Conservation (phyloP, 2,113 vertebrate genomes). For the Riparia riparia region DNA sequence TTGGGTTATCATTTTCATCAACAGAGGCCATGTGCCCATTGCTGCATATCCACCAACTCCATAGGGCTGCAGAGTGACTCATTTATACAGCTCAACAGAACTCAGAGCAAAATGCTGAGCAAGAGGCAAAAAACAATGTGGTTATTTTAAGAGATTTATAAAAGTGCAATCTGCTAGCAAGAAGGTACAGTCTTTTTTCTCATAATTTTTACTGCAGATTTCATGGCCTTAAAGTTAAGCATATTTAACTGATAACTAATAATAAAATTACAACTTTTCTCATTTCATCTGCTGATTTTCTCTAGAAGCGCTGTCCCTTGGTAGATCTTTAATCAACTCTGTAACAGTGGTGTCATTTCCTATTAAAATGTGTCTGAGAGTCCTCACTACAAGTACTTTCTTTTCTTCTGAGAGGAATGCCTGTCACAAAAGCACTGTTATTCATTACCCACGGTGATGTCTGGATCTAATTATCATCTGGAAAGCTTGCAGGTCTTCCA, state of each 20-base stretch:
- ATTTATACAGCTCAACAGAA: conserved; percentile 61
- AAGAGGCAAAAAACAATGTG: conserved; percentile 53
- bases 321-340: conserved; percentile 39
- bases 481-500: conserved; percentile 30
- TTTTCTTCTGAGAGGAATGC: background rate
- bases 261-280: conserved; percentile 46
- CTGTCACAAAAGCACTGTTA: conserved; percentile 42
- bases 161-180: background rate
- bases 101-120: conserved; percentile 66
- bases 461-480: conserved; percentile 48
- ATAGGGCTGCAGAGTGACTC: conserved; percentile 46
- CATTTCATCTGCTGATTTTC: conserved; percentile 7
- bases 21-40: conserved; percentile 18
- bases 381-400: conserved; percentile 10
- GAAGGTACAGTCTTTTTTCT: background rate
- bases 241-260: conserved; percentile 14
- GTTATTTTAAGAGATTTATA: background rate
- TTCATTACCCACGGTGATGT: conserved; percentile 39
- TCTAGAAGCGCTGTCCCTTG: conserved; percentile 34
- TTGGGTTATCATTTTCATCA: conserved; percentile 47
- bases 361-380: conserved; percentile 52
- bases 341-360: conserved; percentile 43
- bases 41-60: conserved; percentile 29
- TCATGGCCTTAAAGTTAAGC: background rate
- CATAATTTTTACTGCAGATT: background rate